Base-by-base conservation (phyloP, 2,888 invertebrate genomes). In the Hedychridium roseum region DNA sequence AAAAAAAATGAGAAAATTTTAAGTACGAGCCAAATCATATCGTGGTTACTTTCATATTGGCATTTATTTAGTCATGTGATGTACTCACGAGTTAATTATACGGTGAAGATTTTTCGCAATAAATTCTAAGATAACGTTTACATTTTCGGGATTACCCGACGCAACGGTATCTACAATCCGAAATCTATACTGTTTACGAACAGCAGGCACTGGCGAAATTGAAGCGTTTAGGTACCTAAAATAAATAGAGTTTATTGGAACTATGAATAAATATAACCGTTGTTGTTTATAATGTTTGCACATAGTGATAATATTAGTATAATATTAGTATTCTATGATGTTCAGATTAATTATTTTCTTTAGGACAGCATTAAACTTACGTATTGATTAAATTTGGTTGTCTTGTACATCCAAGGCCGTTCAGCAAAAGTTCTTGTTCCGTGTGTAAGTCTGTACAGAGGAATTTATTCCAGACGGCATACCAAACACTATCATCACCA, bases 391-490 rank as follows among this genome's bases (percentile, higher is more conserved):
- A 79, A 23, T 72, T 72, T 0, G 75, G 62, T 42, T 86, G 71
- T 43, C 78, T 80, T 0, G 88, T 85, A 67, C 92, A 92, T 0
- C 89, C 89, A 41, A 94, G 79, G 1, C 86, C 83, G 39, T 75
- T 78, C 15, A 92, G 81, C 1, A 93, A 81, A 5, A 84, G 74
- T 2, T 84, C 82, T 72, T 88, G 85, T 75, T 92, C 92, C 0
- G 87, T 84, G 31, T 89, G 88, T 0, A 88, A 83, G 32, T 85
- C 84, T 40, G 85, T 83, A 0, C 54, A 67, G 36, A 79, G 68
- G 75, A 85, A 90, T 53, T 84, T 83, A 0, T 80, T 61, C 83
- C 87, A 89, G 15, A 90, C 77, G 61, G 80, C 84, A 1, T 85
- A 70, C 83, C 89, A 93, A 54, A 88, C 86, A 0, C 71, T 71